These are phyloP conservation scores for Clupea harengus DNA, from an alignment of 2,113 vertebrate genomes.

Conservation along the genomic window DNA sequence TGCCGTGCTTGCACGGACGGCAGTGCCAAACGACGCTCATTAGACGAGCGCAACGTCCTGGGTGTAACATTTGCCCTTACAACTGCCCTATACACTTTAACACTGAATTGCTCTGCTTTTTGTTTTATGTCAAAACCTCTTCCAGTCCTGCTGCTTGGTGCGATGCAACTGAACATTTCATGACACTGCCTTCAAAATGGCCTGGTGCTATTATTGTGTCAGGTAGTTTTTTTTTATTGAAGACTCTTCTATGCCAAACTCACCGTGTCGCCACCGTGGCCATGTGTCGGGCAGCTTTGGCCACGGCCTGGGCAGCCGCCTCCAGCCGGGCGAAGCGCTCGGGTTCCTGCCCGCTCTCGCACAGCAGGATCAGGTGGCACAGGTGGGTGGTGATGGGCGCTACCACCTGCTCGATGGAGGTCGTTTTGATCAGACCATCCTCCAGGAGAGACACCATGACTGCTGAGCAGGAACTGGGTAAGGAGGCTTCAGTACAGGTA, in stretches of 20 bases:
- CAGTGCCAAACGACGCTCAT: too few species aligned
- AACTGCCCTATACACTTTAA: too few species aligned
- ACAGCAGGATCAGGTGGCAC: constrained; percentile 76
- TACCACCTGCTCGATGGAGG: constrained; percentile 71
- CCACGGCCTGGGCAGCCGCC: constrained; percentile 66
- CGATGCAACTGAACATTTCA: too few species aligned
- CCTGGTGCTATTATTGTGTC: too few species aligned
- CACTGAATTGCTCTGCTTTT: too few species aligned
- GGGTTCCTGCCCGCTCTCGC: constrained; percentile 62
- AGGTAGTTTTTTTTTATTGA: background rate
- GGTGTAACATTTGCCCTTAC: too few species aligned
- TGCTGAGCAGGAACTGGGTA: background rate
- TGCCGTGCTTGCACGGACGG: too few species aligned
- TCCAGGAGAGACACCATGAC: constrained; percentile 68
- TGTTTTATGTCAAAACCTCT: too few species aligned
- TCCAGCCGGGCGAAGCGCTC: constrained; percentile 69
- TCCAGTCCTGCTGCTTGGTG: too few species aligned
- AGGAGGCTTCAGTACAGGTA: background rate
- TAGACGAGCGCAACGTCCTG: too few species aligned
- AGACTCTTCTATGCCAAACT: constrained; percentile 3
- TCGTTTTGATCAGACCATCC: constrained; percentile 68
- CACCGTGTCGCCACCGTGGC: constrained; percentile 74
- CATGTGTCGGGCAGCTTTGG: constrained; percentile 71
- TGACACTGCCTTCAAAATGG: too few species aligned
- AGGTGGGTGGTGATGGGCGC: constrained; percentile 74